Percentiles rank a stretch among this genome's conserved stretches.
These are phyloP conservation scores for Gymnopithys bicolor DNA, from an alignment of 2,797 vertebrate species.

Conservation along the genomic window DNA sequence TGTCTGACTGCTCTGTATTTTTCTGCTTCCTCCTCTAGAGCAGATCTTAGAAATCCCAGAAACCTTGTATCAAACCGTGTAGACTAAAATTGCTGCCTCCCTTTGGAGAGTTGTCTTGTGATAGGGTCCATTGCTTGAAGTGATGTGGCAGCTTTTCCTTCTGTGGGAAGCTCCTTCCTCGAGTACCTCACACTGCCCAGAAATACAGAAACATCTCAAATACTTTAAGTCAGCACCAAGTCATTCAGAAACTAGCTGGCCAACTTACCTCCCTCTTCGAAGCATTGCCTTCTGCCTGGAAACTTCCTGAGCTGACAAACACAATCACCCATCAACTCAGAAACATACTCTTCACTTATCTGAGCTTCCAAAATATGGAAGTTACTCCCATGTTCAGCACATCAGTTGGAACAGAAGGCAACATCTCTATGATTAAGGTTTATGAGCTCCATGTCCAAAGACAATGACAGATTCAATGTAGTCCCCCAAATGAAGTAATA, in stretches of 20 bases:
- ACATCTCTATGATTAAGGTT: not conserved
- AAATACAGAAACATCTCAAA: slow-evolving; percentile 10
- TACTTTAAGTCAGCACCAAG: not conserved
- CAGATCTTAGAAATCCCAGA: not conserved
- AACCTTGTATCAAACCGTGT: not conserved
- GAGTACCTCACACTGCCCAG: not conserved
- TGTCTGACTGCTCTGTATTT: not conserved
- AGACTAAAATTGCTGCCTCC: not conserved
- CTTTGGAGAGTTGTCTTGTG: not conserved
- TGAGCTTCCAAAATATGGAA: not conserved
- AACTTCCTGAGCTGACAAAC: rapidly evolving
- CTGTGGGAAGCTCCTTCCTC: not conserved
- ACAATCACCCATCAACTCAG: not conserved
- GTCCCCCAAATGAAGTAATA: not conserved
- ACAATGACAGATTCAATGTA: not conserved
- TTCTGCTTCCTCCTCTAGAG: not conserved
- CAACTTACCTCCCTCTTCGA: not conserved
- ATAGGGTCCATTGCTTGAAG: not conserved
- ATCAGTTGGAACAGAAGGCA: not conserved
- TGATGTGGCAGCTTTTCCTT: not conserved
- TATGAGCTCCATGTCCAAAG: not conserved
- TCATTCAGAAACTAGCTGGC: not conserved
- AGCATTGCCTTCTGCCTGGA: not conserved
- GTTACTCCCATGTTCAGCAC: not conserved
- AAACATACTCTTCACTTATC: not conserved